Base-by-base conservation (phyloP, 2,113 vertebrate species). In the Glaucidium brasilianum region DNA sequence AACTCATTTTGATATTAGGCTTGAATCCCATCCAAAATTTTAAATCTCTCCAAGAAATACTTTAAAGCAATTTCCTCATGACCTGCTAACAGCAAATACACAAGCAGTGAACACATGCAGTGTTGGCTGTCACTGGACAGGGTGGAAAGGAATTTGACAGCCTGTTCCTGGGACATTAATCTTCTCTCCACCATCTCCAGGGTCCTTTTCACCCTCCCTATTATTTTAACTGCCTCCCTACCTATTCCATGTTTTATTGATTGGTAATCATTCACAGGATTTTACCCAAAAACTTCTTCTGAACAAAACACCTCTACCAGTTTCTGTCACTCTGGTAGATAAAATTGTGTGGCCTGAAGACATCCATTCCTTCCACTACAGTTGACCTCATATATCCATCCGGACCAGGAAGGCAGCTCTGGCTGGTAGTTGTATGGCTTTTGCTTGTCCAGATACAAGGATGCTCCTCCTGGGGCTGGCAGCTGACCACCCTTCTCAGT, bases 1-100 rank as follows among this genome's bases (percentile, higher is more conserved):
- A 81, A 96, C 94, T 97, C 97, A 97, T 97, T 97, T 87, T 76
- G 92, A 95, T 97, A 98, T 97, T 93, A 97, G 87, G 93, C 66
- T 97, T 96, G 93, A 97, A 98, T 95, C 59, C 81, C 82, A 91
- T 97, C 96, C 95, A 97, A 74, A 85, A 85, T 41, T 88, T 90
- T 78, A 93, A 97, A 94, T 95, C 96, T 97, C 93, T 94, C 88
- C 74, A 73, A 41, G 83, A 97, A 97, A 96, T 92, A 93, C 95
- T 97, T 95, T 82, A 96, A 94, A 98, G 88, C 94, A 74, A 96
- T 98, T 97, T 96, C 97, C 97, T 94, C 69, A 53, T 96, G 96
- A 96, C 92, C 97, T 93, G 92, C 90, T 96, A 89, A 95, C 90
- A 90, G 91, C 59, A 88, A 92, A 96, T 89, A 93, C 91, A 89